Evolutionary conservation across 2,888 invertebrate species (phyloP), one percentile per base, ranked within the genome.

Genomic region (Cerastis rubricosa): DNA sequence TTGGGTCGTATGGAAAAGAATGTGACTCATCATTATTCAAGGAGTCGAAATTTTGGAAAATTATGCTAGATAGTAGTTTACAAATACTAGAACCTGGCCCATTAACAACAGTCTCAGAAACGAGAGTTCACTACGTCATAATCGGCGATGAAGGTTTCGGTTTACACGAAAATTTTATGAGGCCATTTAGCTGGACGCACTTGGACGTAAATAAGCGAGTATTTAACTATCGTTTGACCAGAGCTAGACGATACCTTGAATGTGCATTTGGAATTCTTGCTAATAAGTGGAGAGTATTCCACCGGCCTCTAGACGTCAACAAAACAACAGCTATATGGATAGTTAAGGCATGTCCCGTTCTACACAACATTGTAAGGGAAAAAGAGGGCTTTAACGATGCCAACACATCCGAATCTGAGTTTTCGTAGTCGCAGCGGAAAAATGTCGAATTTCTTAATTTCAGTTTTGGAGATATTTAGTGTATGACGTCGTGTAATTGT

Each of bases 21-120:
- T 85, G 86, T 65, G 85, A 86, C 83, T 87, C 85, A 76, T 76
- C 84, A 78, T 83, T 87, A 83, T 85, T 87, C 78, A 80, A 81
- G 78, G 81, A 86, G 73, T 43, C 74, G 12, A 85, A 78, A 80
- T 83, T 85, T 84, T 87, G 84, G 84, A 82, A 85, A 87, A 87
- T 78, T 78, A 81, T 85, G 67, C 68, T 79, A 83, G 87, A 85
- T 45, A 81, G 74, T 76, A 80, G 65, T 57, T 57, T 57, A 57
- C 54, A 57, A 57, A 57, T 57, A 57, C 54, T 25, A 57, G 54
- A 57, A 57, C 54, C n/a, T 25, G 8, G 25, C 40, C 40, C 40
- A 40, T 40, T 40, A 25, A 57, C 11, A 57, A n/a, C n/a, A 57
- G 54, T 9, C 54, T 57, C 54, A 57, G 54, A 57, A n/a, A 57